phyloP scores from a whole-genome alignment of 2,797 vertebrate genomes.

The Passerculus sandwichensis region DNA sequence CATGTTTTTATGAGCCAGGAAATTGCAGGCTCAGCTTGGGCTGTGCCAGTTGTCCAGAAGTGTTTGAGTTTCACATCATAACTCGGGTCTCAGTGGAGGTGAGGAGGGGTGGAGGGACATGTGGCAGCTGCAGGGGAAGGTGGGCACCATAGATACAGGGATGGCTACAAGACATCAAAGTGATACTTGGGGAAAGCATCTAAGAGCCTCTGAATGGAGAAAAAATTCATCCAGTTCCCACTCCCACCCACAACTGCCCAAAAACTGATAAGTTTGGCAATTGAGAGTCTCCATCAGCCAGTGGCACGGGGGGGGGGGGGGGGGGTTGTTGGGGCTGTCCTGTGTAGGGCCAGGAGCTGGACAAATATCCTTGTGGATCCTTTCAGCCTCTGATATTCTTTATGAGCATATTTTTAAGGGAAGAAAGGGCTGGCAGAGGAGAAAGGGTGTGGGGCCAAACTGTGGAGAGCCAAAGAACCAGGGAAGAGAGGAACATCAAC shows the following conservation, averaged over 20 bases:
- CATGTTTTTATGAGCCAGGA: conserved; percentile 64
- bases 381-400: neutral
- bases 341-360: neutral
- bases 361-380: neutral
- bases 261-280: neutral
- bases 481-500: neutral
- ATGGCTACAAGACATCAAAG: accelerated
- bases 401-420: too few species aligned
- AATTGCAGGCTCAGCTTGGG: conserved; percentile 59
- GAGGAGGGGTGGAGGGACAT: neutral
- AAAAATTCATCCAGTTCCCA: accelerated
- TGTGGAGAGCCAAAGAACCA: accelerated
- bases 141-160: neutral
- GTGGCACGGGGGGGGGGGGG: neutral
- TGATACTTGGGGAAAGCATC: neutral
- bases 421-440: neutral
- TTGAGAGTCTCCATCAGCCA: accelerated
- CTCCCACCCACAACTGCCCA: accelerated
- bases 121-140: neutral
- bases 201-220: neutral
- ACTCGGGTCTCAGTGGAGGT: neutral
- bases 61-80: neutral
- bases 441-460: neutral
- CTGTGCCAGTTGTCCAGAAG: neutral
- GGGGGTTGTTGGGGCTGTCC: neutral